phyloP scores from a whole-genome alignment of 2,888 invertebrate genomes.

The Patella caerulea region DNA sequence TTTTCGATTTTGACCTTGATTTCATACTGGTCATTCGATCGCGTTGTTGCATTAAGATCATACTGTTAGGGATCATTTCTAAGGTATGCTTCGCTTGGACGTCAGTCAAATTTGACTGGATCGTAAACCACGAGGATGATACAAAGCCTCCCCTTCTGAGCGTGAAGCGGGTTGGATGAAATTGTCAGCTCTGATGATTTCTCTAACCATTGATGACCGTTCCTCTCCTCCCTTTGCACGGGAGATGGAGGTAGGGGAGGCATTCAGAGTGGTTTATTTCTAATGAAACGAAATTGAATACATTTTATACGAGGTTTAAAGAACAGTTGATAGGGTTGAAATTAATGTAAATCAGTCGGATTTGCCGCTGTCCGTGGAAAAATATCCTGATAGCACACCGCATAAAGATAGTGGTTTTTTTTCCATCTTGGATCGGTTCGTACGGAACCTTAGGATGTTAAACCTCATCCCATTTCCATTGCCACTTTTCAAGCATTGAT shows the following conservation, averaged over 20 bases:
- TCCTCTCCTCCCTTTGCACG: slow-evolving; percentile 44
- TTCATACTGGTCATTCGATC: no score
- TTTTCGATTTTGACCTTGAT: no score
- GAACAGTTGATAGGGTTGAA: no score
- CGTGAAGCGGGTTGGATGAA: slow-evolving; percentile 48
- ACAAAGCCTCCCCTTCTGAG: slow-evolving; percentile 41
- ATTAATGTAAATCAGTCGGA: no score
- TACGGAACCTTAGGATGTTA: no score
- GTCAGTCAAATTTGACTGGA: slow-evolving; percentile 56
- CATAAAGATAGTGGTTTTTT: no score
- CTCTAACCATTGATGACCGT: slow-evolving; percentile 54
- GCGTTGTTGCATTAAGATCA: slow-evolving; percentile 32
- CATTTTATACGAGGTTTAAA: no score
- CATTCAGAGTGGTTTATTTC: slow-evolving; percentile 54
- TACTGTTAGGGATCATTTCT: slow-evolving; percentile 62
- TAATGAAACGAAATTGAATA: background rate
- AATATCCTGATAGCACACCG: no score
- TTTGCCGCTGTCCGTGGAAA: no score
- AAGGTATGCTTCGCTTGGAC: slow-evolving; percentile 58
- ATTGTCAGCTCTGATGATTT: slow-evolving; percentile 25
- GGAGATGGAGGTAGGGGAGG: slow-evolving; percentile 51
- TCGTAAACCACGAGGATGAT: slow-evolving; percentile 57
- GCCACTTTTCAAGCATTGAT: no score
- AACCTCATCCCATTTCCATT: no score
- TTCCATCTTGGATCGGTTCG: no score